Evolutionary conservation across 2,113 vertebrate species (phyloP), one percentile per base, ranked within the genome.

Genomic region (Andinoacara biseriatus): DNA sequence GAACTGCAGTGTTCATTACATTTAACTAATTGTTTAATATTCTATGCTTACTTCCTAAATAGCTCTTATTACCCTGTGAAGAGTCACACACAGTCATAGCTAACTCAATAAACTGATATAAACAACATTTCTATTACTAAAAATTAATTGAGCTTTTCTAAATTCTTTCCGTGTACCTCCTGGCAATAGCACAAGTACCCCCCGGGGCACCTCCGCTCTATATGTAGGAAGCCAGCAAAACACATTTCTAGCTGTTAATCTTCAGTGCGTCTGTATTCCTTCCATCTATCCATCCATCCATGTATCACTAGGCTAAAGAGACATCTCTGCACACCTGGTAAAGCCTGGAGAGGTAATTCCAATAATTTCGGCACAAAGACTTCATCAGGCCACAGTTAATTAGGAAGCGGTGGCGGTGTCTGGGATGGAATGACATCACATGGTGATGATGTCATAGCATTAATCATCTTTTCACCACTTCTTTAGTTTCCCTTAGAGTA

Each of bases 291-390:
- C 61, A 31, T 31, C 31, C 31, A 75, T 80, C 43, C 61, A 14
- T 81, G 59, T 76, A 52, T 63, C 40, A 69, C 72, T 49, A 80
- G 54, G 57, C 78, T 76, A 81, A 74, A 80, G 85, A 91, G 85
- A 77, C 75, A 83, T 82, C 76, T 38, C 74, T 31, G 76, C 69
- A 77, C 91, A 93, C 93, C 91, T 91, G 76, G 78, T 65, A 29
- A 80, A 81, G 56, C 69, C 72, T 82, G 79, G 65, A 72, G 74
- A 86, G 74, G 74, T 77, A 85, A 86, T 90, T 91, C 74, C 62
- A 62, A 78, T 86, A 76, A 90, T 91, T 87, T 88, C 78, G 69
- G 58, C 59, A 87, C 63, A 89, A 76, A 83, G 82, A 83, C 85
- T 77, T 78, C 46, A 83, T 83, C 52, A 49, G 63, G 26, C 52